These are phyloP conservation scores for Myxocyprinus asiaticus DNA, from an alignment of 2,113 vertebrate genomes.

Conservation along the genomic window DNA sequence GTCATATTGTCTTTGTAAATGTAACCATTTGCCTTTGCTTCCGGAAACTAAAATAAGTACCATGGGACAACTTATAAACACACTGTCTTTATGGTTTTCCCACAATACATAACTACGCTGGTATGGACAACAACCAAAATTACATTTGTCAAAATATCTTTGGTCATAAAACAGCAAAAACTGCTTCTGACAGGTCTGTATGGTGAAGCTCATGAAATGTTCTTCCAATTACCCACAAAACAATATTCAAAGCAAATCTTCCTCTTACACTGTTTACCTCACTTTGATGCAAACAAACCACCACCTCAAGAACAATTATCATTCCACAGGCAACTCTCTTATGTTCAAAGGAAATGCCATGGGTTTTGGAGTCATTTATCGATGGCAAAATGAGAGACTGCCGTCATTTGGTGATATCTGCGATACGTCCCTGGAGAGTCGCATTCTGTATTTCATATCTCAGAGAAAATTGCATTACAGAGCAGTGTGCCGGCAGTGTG, in stretches of 20 bases:
- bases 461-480: constrained; percentile 74
- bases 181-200: constrained; percentile 54
- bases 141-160: constrained; percentile 25
- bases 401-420: constrained; percentile 60
- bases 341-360: constrained; percentile 18
- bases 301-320: constrained; percentile 65
- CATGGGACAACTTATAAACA: constrained; percentile 18
- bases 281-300: constrained; percentile 36
- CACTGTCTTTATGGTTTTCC: constrained; percentile 13
- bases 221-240: constrained; percentile 64
- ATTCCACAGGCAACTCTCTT: constrained; percentile 44
- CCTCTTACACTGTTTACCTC: constrained; percentile 44
- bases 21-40: background rate
- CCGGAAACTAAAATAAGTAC: constrained; percentile 20
- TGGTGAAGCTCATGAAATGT: constrained; percentile 57
- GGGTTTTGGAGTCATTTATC: background rate
- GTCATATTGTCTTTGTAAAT: background rate
- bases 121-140: background rate
- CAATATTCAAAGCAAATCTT: constrained; percentile 60
- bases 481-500: constrained; percentile 56
- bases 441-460: constrained; percentile 72
- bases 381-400: constrained; percentile 35
- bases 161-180: constrained; percentile 4
- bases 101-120: background rate
- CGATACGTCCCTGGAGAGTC: constrained; percentile 62